Percentiles rank a stretch among this genome's conserved stretches.
phyloP scores from a whole-genome alignment of 1,140 invertebrate species.

The Drosophila bipectinata region DNA sequence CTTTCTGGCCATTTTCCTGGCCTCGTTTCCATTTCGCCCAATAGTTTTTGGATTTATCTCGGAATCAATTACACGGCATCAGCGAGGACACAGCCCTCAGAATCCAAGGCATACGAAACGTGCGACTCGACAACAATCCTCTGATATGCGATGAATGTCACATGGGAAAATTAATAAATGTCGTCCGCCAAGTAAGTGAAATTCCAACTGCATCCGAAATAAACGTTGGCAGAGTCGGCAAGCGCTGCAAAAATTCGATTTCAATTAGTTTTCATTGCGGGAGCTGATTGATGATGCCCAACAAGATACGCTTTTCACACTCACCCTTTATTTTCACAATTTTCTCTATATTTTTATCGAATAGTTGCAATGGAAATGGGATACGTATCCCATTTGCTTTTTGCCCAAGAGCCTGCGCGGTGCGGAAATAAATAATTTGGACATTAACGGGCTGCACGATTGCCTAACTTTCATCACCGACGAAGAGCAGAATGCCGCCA shows the following conservation, averaged over 20 bases:
- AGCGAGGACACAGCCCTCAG: slow-evolving; percentile 84
- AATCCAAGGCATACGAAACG: slow-evolving; percentile 84
- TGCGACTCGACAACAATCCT: slow-evolving; percentile 87
- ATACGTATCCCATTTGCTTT: slow-evolving; percentile 83
- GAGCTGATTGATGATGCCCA: slow-evolving; percentile 47
- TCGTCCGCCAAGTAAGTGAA: slow-evolving; percentile 81
- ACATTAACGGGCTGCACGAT: slow-evolving; percentile 71
- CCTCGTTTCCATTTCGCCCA: slow-evolving; percentile 5
- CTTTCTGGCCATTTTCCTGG: slow-evolving; percentile 28
- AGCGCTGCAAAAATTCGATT: slow-evolving; percentile 28
- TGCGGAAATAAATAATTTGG: slow-evolving; percentile 81
- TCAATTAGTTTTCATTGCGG: slow-evolving; percentile 58
- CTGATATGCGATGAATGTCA: slow-evolving; percentile 88
- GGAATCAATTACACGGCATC: slow-evolving; percentile 86
- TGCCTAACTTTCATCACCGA: slow-evolving; percentile 82
- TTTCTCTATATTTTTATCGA: slow-evolving; percentile 6
- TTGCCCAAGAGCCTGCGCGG: slow-evolving; percentile 79
- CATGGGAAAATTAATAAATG: slow-evolving; percentile 84
- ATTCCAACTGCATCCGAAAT: slow-evolving; percentile 23
- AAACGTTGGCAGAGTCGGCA: background rate
- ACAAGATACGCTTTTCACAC: slow-evolving; percentile 3
- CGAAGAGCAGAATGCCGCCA: slow-evolving; percentile 83
- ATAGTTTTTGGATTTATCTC: slow-evolving; percentile 86
- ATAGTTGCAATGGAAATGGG: slow-evolving; percentile 80
- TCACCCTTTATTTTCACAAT: background rate